These are phyloP conservation scores for Typhlomys cinereus DNA, from an alignment of 2,113 vertebrate genomes.

Conservation along the genomic window DNA sequence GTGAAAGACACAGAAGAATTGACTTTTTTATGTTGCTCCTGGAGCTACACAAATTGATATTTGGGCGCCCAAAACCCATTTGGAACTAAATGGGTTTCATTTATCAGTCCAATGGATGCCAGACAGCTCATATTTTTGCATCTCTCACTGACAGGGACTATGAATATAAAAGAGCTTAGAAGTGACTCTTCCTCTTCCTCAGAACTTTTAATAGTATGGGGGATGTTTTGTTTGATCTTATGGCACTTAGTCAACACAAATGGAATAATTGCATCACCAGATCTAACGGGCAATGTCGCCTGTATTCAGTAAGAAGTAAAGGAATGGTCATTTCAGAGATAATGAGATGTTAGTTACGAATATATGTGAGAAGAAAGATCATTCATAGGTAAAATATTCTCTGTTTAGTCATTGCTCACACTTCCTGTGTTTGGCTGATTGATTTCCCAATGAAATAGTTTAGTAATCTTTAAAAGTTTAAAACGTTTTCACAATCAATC, in stretches of 20 bases:
- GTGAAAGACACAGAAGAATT: neutral
- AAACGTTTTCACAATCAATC: slow-evolving; percentile 19
- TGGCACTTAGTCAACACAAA: slow-evolving; percentile 21
- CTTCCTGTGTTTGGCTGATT: slow-evolving; percentile 19
- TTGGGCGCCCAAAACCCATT: slow-evolving; percentile 28
- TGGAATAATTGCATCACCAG: slow-evolving; percentile 23
- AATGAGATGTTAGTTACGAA: slow-evolving; percentile 27
- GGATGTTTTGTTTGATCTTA: slow-evolving; percentile 28
- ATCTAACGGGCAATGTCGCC: slow-evolving; percentile 43
- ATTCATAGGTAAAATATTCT: neutral
- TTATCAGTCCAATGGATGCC: neutral
- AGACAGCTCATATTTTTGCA: neutral
- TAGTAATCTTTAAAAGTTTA: slow-evolving; percentile 2
- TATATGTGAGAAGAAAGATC: neutral
- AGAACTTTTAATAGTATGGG: slow-evolving; percentile 19
- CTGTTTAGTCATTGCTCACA: neutral
- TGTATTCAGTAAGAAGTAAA: slow-evolving; percentile 34
- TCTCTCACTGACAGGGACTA: slow-evolving; percentile 15
- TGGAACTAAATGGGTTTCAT: slow-evolving; percentile 55
- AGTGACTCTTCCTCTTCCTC: neutral
- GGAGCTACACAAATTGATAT: slow-evolving; percentile 32
- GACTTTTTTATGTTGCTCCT: slow-evolving; percentile 35
- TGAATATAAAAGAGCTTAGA: slow-evolving; percentile 7
- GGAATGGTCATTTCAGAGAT: neutral
- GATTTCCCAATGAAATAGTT: neutral